Evolutionary conservation across 2,113 vertebrate species (phyloP), one percentile per base, ranked within the genome.

Genomic region (Merops nubicus): DNA sequence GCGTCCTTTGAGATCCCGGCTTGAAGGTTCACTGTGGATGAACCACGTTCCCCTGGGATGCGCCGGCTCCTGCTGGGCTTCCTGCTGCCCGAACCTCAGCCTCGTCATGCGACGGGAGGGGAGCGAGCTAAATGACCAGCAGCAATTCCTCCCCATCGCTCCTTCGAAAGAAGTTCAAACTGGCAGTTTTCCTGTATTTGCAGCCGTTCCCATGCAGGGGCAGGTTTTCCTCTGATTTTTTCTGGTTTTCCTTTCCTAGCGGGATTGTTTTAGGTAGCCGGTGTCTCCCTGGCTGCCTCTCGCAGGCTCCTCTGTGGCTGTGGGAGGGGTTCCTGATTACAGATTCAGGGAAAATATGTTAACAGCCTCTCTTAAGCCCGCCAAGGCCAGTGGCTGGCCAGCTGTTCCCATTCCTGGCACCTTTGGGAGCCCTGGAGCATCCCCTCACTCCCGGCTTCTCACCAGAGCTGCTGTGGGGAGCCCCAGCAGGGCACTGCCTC

Each of bases 351-450:
- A 89, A 91, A 80, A 56, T 57, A 23, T 73, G 16, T n/a, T 3
- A 12, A 42, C 16, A 38, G 22, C 79, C 79, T 83, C 82, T 51
- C 82, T 8, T 2, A 4, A 34, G 47, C 42, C 43, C 4, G 38
- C 20, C 3, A 13, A 70, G 89, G 76, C 38, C 56, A 20, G 18
- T 3, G 12, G 4, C 59, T 8, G 67, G 84, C 15, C 2, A 22
- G 57, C 31, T 18, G 20, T 53, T 38, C 54, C 56, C 40, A 4
- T 11, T 60, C 51, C 4, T 2, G 13, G 31, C 15, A 7, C 34
- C 34, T 19, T 4, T 2, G 36, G 53, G 40, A 42, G 23, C 56
- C 11, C 0, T 5, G 11, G 0, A 1, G 1, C 8, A 5, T 15
- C 65, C 34, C 40, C 54, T 31, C 1, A 5, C 64, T 16, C 50